Percentiles rank a stretch among this genome's conserved stretches.
Conservation (phyloP, 2,113 vertebrate genomes). For the Anhinga anhinga region DNA sequence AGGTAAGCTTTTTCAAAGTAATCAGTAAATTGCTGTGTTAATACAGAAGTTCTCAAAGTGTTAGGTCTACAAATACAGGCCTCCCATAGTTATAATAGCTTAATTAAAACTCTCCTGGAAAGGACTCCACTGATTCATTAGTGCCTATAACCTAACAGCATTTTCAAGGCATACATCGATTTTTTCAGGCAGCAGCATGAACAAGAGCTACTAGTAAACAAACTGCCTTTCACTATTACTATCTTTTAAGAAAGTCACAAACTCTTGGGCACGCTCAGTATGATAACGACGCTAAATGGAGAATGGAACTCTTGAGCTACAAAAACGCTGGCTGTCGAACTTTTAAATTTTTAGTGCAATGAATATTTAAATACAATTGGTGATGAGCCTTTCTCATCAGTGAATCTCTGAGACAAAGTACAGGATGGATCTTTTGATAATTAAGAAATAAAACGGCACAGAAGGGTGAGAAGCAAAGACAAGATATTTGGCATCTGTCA, state of each 20-base stretch:
- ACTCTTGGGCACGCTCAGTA: not conserved
- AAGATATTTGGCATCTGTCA: not conserved
- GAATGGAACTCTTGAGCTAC: not conserved
- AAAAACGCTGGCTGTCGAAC: not conserved
- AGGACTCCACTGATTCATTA: not conserved
- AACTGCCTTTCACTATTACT: not conserved
- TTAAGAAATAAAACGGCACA: not conserved
- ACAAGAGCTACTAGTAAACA: not conserved
- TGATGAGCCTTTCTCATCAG: not conserved
- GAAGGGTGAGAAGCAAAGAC: not conserved
- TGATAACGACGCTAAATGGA: not conserved
- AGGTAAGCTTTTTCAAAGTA: not conserved
- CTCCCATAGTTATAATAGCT: not conserved
- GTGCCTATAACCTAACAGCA: not conserved
- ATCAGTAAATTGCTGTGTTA: not conserved
- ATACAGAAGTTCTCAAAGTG: not conserved
- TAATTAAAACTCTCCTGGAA: constrained; percentile 7
- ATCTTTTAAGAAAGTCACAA: not conserved
- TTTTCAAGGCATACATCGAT: not conserved
- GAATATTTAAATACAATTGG: not conserved
- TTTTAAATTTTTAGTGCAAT: not conserved
- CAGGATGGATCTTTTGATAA: not conserved
- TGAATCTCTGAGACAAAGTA: not conserved
- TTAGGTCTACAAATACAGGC: not conserved
- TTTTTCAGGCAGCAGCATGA: not conserved